Evolutionary conservation across 2,888 invertebrate species (phyloP).

Genomic region (Amblyjoppa fuscipennis): DNA sequence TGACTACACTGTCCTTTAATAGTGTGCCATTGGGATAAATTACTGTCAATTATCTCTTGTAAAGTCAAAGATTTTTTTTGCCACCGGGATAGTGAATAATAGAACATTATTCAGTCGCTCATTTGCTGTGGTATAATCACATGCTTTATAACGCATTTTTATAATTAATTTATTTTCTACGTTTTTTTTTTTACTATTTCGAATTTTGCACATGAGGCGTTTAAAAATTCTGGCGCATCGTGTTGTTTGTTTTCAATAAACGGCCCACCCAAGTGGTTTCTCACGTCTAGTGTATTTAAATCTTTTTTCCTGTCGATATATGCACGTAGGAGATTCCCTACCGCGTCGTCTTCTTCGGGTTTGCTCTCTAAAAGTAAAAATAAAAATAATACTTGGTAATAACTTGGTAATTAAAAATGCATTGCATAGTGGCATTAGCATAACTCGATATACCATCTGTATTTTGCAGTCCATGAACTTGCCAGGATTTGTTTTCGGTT

Average conservation of each 20-base stretch:
- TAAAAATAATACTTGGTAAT: no score
- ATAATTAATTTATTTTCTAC: no score
- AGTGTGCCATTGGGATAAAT: conserved; percentile 10
- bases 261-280: conserved; percentile 24
- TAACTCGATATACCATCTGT: conserved; percentile 48
- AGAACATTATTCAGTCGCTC: no score
- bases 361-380: conserved; percentile 14
- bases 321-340: neutral
- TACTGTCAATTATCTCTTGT: no score
- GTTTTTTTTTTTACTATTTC: neutral
- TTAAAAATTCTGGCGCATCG: conserved; percentile 46
- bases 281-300: conserved; percentile 1
- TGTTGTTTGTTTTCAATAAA: conserved; percentile 43
- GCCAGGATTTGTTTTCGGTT: neutral
- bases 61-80: no score
- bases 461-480: conserved; percentile 41
- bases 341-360: neutral
- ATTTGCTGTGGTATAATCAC: no score
- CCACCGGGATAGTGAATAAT: no score
- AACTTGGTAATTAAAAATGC: conserved; percentile 35
- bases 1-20: neutral
- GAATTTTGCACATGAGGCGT: neutral
- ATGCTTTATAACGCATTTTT: no score
- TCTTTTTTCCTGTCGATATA: neutral
- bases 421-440: conserved; percentile 51